Evolutionary conservation across 2,113 vertebrate genomes (phyloP).

Genomic region (Burhinus oedicnemus): DNA sequence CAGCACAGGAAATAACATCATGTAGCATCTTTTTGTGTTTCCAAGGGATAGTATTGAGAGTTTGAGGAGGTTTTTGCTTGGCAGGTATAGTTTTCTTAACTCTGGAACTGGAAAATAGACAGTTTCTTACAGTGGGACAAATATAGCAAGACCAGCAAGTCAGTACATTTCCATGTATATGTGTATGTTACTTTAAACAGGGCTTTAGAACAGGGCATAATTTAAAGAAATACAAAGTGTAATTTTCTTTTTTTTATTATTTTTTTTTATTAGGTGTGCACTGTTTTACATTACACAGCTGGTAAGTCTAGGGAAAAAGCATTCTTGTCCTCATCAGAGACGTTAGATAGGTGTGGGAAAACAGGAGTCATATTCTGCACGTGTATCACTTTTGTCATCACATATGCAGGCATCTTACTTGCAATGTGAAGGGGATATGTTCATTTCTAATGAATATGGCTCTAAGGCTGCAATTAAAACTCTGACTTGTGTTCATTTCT

Average conservation of each 20-base stretch:
- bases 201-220: too few relatives aligned
- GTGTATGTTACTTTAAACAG: neutral
- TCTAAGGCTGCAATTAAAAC: conserved; percentile 37
- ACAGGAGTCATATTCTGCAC: neutral
- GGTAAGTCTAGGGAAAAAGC: neutral
- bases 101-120: neutral
- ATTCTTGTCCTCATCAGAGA: neutral
- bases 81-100: neutral
- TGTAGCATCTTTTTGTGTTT: neutral
- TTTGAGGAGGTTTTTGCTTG: neutral
- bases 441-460: neutral
- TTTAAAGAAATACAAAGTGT: neutral
- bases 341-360: neutral
- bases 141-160: neutral
- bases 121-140: neutral
- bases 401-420: neutral
- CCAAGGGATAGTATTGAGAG: neutral
- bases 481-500: conserved; percentile 15
- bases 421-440: neutral
- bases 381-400: neutral
- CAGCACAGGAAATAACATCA: neutral
- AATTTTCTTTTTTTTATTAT: neutral
- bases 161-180: neutral
- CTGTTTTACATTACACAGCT: neutral
- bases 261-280: neutral